Base-by-base conservation (phyloP, 2,113 vertebrate species). In the Dasyprocta punctata region DNA sequence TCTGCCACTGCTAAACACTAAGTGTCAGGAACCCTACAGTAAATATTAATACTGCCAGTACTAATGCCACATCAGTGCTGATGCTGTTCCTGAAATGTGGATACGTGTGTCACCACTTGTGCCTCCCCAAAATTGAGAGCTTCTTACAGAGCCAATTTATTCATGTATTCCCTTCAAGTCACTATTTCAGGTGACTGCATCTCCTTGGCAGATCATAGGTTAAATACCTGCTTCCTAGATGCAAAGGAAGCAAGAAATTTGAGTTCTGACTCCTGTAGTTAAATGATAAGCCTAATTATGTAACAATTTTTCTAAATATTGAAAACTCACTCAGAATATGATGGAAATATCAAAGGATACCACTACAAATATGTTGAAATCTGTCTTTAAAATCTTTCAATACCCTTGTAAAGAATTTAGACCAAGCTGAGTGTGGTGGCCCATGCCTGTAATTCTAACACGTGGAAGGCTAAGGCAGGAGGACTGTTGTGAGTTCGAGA, bases 141-240 rank as follows among this genome's bases (percentile, higher is more conserved):
- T 94, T 33, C 63, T 85, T 6, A 60, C 11, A 96, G 78, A 69
- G n/a, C 9, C 33, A 82, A 63, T 77, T 92, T 69, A 69, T 54
- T 88, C 67, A 17, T 33, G 17, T 77, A 86, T 24, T 86, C 28
- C 86, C 38, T 95, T 92, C 30, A 69, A 93, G 89, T 63, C n/a
- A 90, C 11, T 22, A 7, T 87, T 30, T 84, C 30, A 60, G 49
- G 61, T 94, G 49, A 94, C 36, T 83, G 11, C 69, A 26, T 36
- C 47, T 77, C 19, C 86, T 94, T 92, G 89, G n/a, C 36, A 82
- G 47, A 71, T 89, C 26, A 61, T 92, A 96, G 41, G 78, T 94
- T 86, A 82, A 71, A 60, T 44, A 60, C 19, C n/a, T 92, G 30
- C 24, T 96, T 90, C 67, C 52, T 95, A 92, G 60, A 52, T 93